phyloP scores from a whole-genome alignment of 2,113 vertebrate genomes.

The Melanocharis versteri region DNA sequence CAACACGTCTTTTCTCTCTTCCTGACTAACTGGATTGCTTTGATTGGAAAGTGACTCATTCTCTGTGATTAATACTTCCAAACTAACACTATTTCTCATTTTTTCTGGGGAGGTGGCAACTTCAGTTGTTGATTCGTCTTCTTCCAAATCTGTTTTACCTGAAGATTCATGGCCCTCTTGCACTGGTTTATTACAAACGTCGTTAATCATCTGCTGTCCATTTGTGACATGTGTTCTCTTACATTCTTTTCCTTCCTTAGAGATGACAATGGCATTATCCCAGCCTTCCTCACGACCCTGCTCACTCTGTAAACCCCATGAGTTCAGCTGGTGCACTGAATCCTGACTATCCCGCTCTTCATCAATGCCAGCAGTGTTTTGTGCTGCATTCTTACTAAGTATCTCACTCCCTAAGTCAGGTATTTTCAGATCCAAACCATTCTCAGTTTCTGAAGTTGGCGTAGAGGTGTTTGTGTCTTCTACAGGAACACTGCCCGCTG shows the following conservation, averaged over 20 bases:
- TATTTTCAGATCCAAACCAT: slow-evolving; percentile 48
- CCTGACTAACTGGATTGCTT: neutral
- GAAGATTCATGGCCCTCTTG: slow-evolving; percentile 13
- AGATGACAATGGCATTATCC: neutral
- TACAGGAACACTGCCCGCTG: slow-evolving; percentile 6
- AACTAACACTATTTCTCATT: neutral
- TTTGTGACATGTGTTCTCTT: neutral
- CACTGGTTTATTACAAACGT: slow-evolving; percentile 40
- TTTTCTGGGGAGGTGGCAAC: slow-evolving; percentile 1
- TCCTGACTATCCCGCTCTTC: slow-evolving; percentile 22
- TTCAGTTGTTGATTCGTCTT: neutral
- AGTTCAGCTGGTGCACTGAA: slow-evolving; percentile 44
- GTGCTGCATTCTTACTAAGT: neutral
- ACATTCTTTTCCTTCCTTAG: neutral
- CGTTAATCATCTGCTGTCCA: slow-evolving; percentile 20
- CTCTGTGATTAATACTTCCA: neutral
- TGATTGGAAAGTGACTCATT: neutral
- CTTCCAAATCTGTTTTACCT: neutral
- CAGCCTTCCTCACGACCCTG: slow-evolving; percentile 4
- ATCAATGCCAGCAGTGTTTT: neutral
- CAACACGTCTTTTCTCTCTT: neutral
- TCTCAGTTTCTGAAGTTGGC: slow-evolving; percentile 38
- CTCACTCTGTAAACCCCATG: neutral
- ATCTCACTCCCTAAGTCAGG: neutral
- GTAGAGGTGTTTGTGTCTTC: slow-evolving; percentile 46